These are phyloP conservation scores for Cyphomyrus discorhynchus DNA, from an alignment of 2,113 vertebrate species.

Conservation along the genomic window DNA sequence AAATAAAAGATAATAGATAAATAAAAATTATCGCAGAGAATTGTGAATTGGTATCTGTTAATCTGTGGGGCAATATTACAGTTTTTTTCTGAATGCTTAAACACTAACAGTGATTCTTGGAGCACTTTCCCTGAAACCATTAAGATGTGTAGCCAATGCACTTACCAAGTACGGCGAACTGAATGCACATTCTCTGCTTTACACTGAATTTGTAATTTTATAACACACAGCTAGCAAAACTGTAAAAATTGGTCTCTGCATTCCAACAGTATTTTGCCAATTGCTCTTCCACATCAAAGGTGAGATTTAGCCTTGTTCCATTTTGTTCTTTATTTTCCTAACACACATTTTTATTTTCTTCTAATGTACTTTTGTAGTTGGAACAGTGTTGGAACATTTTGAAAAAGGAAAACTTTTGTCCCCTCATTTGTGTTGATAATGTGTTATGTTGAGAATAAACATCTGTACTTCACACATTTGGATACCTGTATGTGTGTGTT, in stretches of 20 bases:
- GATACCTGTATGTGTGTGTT: neutral
- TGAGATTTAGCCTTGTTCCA: neutral
- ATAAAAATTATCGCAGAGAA: neutral
- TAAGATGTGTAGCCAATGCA: neutral
- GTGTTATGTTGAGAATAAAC: neutral
- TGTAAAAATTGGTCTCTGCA: neutral
- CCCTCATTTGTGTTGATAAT: neutral
- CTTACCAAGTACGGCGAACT: neutral
- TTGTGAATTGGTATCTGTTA: neutral
- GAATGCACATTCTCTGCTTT: neutral
- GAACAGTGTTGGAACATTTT: neutral
- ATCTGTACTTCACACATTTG: neutral
- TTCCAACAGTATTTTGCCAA: neutral
- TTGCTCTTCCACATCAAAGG: neutral
- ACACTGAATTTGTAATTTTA: neutral
- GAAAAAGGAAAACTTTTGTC: neutral
- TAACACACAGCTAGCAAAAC: neutral
- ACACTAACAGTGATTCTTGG: neutral
- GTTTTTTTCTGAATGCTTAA: neutral
- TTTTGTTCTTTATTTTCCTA: neutral
- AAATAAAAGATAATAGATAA: too few species aligned
- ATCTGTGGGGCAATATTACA: neutral
- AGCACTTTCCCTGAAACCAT: neutral
- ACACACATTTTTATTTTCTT: neutral
- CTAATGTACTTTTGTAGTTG: neutral